Conservation (phyloP, 2,113 vertebrate species). For the Alligator mississippiensis region DNA sequence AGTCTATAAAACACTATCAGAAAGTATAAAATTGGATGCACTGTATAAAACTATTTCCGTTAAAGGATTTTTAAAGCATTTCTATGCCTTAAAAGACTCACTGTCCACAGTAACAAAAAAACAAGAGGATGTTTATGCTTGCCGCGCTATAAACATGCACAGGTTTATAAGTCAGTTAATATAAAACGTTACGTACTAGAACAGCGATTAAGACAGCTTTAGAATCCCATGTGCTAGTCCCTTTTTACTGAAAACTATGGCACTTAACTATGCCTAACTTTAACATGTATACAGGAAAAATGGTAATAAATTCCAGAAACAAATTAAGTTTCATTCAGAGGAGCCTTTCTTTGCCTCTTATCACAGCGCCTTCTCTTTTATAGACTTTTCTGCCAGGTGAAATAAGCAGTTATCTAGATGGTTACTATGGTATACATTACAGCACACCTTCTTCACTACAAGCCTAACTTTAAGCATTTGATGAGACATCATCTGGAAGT, state of each 20-base stretch:
- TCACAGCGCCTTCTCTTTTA: neutral
- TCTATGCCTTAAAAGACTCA: neutral
- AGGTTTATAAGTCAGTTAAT: neutral
- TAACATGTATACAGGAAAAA: neutral
- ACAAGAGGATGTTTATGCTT: neutral
- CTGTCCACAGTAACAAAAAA: neutral
- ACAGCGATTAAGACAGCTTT: neutral
- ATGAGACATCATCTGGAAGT: neutral
- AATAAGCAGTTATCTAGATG: neutral
- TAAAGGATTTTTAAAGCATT: constrained; percentile 11
- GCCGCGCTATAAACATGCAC: neutral
- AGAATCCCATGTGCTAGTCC: neutral
- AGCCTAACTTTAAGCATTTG: constrained; percentile 13
- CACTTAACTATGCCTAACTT: neutral
- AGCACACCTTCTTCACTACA: neutral
- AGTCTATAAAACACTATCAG: constrained; percentile 59
- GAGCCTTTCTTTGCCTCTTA: neutral
- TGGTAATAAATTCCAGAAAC: neutral
- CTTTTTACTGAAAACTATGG: neutral
- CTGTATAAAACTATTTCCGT: constrained; percentile 29
- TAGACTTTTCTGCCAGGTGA: constrained; percentile 3
- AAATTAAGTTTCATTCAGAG: neutral
- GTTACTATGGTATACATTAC: neutral
- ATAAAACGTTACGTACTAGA: neutral
- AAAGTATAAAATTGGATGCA: constrained; percentile 57